Conservation (phyloP, 1,140 invertebrate species). For the Drosophila sucinea region DNA sequence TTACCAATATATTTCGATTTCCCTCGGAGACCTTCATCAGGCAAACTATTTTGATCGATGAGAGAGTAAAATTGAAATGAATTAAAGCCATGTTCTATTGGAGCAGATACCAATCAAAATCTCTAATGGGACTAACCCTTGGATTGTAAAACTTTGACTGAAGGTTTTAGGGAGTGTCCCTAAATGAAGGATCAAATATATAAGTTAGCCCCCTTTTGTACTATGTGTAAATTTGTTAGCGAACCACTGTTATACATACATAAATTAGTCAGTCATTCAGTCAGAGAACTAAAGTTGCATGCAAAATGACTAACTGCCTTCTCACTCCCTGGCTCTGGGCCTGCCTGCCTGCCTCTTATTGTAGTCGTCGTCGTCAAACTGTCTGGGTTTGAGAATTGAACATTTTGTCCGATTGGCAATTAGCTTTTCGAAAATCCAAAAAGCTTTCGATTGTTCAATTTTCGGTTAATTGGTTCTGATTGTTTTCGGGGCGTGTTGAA, state of each 20-base stretch:
- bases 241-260: slow-evolving; percentile 20
- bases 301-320: slow-evolving; percentile 59
- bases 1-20: no score
- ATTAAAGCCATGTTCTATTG: no score
- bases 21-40: no score
- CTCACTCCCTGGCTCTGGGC: not conserved
- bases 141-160: no score
- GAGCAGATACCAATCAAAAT: no score
- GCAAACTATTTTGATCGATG: no score
- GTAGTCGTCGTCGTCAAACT: slow-evolving; percentile 61
- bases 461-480: slow-evolving; percentile 81
- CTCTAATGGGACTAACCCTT: no score
- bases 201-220: no score
- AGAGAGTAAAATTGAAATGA: no score
- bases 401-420: slow-evolving; percentile 71
- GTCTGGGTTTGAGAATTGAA: slow-evolving; percentile 49
- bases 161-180: no score
- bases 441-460: slow-evolving; percentile 72
- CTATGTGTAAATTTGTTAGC: not conserved
- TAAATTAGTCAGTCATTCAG: slow-evolving; percentile 47
- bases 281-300: slow-evolving; percentile 46
- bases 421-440: slow-evolving; percentile 49
- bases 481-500: slow-evolving; percentile 73
- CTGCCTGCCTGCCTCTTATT: slow-evolving; percentile 1
- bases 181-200: no score